Evolutionary conservation across 2,888 invertebrate genomes (phyloP).

Genomic region (Catonia carolina): DNA sequence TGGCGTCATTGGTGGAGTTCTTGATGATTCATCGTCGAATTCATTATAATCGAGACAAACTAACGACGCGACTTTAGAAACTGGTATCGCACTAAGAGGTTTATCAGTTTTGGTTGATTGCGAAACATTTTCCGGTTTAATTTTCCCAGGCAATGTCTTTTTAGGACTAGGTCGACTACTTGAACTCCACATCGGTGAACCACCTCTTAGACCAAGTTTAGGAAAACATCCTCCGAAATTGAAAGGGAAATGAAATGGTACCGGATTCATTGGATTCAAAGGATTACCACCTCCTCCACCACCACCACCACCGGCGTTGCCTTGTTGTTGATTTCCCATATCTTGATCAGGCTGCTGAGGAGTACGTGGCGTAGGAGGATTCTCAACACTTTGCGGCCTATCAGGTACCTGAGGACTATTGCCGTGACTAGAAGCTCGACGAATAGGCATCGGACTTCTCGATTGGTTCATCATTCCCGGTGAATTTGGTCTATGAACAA

Average conservation of each 20-base stretch:
- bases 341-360: slow-evolving; percentile 37
- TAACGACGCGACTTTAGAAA: slow-evolving; percentile 46
- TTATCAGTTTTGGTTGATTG: slow-evolving; percentile 26
- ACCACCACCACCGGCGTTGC: slow-evolving; percentile 9
- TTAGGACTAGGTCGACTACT: slow-evolving; percentile 28
- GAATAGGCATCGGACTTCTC: slow-evolving; percentile 47
- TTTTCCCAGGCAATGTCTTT: slow-evolving; percentile 25
- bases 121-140: slow-evolving; percentile 28
- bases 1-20: slow-evolving; percentile 32
- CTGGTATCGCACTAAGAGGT: slow-evolving; percentile 23
- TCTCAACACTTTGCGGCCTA: slow-evolving; percentile 53
- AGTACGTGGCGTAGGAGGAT: slow-evolving; percentile 44
- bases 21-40: slow-evolving; percentile 52
- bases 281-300: slow-evolving; percentile 49
- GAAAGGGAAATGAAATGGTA: slow-evolving; percentile 51
- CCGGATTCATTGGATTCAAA: slow-evolving; percentile 50
- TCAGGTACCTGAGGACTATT: slow-evolving; percentile 52
- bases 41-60: slow-evolving; percentile 55
- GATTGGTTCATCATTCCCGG: slow-evolving; percentile 46
- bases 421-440: slow-evolving; percentile 49
- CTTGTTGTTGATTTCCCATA: slow-evolving; percentile 25
- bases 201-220: slow-evolving; percentile 48
- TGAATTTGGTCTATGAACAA: slow-evolving; percentile 38
- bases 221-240: slow-evolving; percentile 52
- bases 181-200: slow-evolving; percentile 38